phyloP scores from a whole-genome alignment of 2,113 vertebrate genomes.

The Taurulus bubalis region DNA sequence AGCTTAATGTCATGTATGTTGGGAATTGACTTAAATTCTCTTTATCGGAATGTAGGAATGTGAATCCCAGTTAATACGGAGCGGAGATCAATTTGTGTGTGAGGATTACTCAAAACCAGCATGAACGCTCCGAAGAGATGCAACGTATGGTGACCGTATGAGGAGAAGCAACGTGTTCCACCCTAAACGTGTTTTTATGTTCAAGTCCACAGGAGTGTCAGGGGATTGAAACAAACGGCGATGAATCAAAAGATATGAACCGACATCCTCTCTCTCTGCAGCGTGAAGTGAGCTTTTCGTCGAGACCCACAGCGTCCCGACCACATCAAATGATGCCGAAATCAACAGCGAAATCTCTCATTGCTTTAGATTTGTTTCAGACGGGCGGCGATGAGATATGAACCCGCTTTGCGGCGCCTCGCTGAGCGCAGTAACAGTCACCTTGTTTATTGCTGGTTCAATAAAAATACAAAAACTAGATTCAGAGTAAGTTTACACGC shows the following conservation, averaged over 20 bases:
- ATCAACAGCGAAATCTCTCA: not conserved
- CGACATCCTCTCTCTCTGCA: constrained; percentile 1
- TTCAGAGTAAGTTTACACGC: too few species aligned
- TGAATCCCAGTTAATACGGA: constrained; percentile 21
- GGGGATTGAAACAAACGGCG: not conserved
- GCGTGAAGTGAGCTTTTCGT: not conserved
- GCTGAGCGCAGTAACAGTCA: constrained; percentile 38
- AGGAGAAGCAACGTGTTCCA: not conserved
- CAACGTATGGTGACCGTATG: too few species aligned
- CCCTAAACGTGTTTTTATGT: not conserved
- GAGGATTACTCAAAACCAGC: constrained; percentile 16
- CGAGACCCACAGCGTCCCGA: too few species aligned
- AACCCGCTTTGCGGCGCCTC: too few species aligned
- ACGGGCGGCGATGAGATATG: not conserved
- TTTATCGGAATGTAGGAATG: constrained; percentile 3
- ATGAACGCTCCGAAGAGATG: too few species aligned
- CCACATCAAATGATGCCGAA: constrained; percentile 9
- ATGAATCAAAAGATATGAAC: not conserved
- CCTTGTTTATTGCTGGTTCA: constrained; percentile 23
- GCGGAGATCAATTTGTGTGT: constrained; percentile 10
- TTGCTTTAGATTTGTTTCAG: not conserved
- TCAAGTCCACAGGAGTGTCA: not conserved
- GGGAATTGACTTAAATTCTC: constrained; percentile 16
- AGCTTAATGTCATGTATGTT: constrained; percentile 13
- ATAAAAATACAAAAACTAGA: not conserved